phyloP scores from a whole-genome alignment of 23 tunicate genomes.

The Styela plicata region DNA sequence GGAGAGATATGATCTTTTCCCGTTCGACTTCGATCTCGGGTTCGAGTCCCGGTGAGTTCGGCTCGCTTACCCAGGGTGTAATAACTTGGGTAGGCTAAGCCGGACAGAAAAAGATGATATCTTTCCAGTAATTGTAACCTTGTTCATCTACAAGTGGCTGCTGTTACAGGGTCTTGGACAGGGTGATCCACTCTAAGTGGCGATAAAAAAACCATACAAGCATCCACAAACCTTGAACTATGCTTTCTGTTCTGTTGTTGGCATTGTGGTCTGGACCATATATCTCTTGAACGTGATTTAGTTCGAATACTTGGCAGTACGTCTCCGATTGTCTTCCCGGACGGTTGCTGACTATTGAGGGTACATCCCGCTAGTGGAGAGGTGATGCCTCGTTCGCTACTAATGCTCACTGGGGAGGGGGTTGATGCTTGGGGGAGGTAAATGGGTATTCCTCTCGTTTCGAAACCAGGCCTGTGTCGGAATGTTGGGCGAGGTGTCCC shows the following conservation, averaged over 20 bases:
- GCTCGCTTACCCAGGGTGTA: too few species aligned
- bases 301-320: slow-evolving; percentile 8
- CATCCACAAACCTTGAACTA: neutral
- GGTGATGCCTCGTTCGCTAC: slow-evolving; percentile 8
- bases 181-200: too few species aligned
- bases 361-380: slow-evolving; percentile 18
- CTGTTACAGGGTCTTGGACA: too few species aligned
- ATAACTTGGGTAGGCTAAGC: too few species aligned
- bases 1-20: too few species aligned
- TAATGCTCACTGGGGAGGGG: slow-evolving; percentile 14
- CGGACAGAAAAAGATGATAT: too few species aligned
- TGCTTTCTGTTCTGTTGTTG: neutral
- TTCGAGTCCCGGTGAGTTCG: too few species aligned
- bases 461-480: neutral
- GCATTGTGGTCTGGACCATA: neutral
- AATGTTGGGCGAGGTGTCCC: slow-evolving; percentile 16
- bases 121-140: too few species aligned
- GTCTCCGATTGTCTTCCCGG: slow-evolving; percentile 17
- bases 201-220: too few species aligned
- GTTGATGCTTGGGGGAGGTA: neutral
- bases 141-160: too few species aligned
- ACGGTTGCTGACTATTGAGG: neutral
- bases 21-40: too few species aligned
- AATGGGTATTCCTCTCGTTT: neutral
- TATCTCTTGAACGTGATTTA: neutral